Percentiles rank a stretch among this genome's conserved stretches.
Evolutionary conservation across 2,888 invertebrate genomes (phyloP).

Genomic region (Thymelicus acteon): DNA sequence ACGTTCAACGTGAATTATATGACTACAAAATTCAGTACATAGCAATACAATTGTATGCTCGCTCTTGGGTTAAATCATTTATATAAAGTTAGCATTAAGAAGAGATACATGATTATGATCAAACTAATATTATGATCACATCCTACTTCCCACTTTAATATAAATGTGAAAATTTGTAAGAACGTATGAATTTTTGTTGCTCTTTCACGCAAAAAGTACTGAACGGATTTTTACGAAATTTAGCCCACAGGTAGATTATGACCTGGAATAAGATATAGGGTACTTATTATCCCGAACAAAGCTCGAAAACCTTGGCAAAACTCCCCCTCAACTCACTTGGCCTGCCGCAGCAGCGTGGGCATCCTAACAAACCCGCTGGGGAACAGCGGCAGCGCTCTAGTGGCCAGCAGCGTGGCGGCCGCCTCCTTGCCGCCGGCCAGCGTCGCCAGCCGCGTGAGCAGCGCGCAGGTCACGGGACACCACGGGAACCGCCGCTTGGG

Average conservation of each 20-base stretch:
- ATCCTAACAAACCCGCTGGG: constrained; percentile 88
- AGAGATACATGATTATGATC: too few species aligned
- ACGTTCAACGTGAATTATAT: background rate
- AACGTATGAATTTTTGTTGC: too few species aligned
- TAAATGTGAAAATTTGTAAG: too few species aligned
- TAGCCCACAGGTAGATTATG: too few species aligned
- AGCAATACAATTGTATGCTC: too few species aligned
- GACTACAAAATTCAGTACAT: too few species aligned
- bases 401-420: constrained; percentile 82
- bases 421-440: constrained; percentile 48
- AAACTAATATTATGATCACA: too few species aligned
- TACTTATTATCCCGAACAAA: background rate
- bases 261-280: background rate
- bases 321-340: constrained; percentile 63
- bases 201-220: too few species aligned
- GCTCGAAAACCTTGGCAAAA: background rate
- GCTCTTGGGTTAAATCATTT: too few species aligned
- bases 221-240: too few species aligned
- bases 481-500: constrained; percentile 91
- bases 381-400: constrained; percentile 87
- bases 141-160: too few species aligned
- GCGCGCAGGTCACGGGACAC: constrained; percentile 72
- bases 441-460: constrained; percentile 50
- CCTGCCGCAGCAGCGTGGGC: constrained; percentile 80
- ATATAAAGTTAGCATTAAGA: too few species aligned